Base-by-base conservation (phyloP, 2,888 invertebrate genomes). In the Cryptus viduatorius region DNA sequence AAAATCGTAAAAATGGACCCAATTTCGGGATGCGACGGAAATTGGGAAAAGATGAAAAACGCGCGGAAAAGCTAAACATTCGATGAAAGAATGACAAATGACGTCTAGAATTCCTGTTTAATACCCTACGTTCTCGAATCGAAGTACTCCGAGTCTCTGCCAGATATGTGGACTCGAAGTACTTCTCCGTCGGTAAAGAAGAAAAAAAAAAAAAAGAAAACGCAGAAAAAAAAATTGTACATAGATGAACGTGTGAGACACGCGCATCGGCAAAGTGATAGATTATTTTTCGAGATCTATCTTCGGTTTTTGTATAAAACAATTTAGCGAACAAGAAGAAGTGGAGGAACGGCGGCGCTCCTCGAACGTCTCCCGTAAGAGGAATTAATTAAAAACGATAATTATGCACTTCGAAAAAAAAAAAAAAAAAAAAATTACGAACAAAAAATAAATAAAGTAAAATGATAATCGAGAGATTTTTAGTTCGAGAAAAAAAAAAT, bases 201-300 rank as follows among this genome's bases (percentile, higher is more conserved):
- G 48, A 48, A 24, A 12, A 61, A 44, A 59, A 56, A 78, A 65
- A 48, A 31, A 77, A 53, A 56, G 16, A 31, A 64, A n/a, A 31
- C 31, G 4, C 12, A 59, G 37, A 65, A 12, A 19, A 65, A 42
- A 73, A 86, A 85, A 84, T 86, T 87, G 87, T 87, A 87, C 79
- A 87, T 87, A 87, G 84, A 72, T 81, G 77, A 81, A 76, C 83
- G 86, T 80, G 86, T 83, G 69, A 78, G 72, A 88, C 83, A 85
- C 83, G 82, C 73, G 83, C 81, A 85, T 86, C 84, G 81, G 88
- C 76, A 68, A 86, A 85, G 85, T 86, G 88, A 88, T 86, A 89
- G 88, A 89, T 89, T 89, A 89, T 88, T 88, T 89, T 88, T 88
- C 83, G 71, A 87, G 78, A 86, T 87, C 87, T 89, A 87, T 88